phyloP scores from a whole-genome alignment of 2,797 vertebrate genomes.

The Danio albolineatus region DNA sequence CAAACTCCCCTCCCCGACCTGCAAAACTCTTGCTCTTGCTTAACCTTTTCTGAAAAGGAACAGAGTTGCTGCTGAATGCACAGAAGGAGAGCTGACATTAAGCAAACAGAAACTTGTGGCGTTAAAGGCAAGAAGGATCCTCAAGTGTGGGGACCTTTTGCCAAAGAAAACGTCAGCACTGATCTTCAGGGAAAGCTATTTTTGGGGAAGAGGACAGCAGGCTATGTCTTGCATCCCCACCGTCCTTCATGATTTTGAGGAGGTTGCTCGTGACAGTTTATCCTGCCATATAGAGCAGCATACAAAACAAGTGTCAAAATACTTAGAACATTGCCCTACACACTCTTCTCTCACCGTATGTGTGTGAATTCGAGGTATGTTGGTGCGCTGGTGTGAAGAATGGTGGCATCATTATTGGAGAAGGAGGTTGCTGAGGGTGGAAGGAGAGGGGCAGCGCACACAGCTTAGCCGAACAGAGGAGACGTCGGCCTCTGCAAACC shows the following conservation, averaged over 20 bases:
- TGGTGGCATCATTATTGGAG: slow-evolving; percentile 75
- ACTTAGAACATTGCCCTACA: neutral
- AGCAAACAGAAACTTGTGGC: slow-evolving; percentile 74
- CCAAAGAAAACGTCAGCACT: slow-evolving; percentile 69
- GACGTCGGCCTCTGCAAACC: slow-evolving; percentile 69
- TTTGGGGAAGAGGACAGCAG: slow-evolving; percentile 63
- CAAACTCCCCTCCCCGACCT: neutral
- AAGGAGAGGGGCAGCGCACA: slow-evolving; percentile 73
- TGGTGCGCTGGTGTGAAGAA: slow-evolving; percentile 70
- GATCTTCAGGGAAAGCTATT: slow-evolving; percentile 63
- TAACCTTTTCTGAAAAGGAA: slow-evolving; percentile 79
- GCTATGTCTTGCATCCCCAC: slow-evolving; percentile 35
- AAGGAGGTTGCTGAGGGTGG: slow-evolving; percentile 71
- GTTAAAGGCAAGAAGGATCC: slow-evolving; percentile 59
- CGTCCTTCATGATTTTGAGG: slow-evolving; percentile 42
- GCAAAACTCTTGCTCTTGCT: slow-evolving; percentile 63
- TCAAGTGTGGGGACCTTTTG: slow-evolving; percentile 73
- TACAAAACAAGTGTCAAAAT: neutral
- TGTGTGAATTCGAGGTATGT: neutral
- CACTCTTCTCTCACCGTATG: neutral
- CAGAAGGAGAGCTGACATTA: slow-evolving; percentile 82
- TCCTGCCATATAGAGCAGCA: slow-evolving; percentile 5
- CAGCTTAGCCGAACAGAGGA: slow-evolving; percentile 64
- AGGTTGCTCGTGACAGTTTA: slow-evolving; percentile 26
- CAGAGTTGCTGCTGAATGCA: slow-evolving; percentile 77